Percentiles rank a stretch among this genome's conserved stretches.
These are phyloP conservation scores for Microtus richardsoni DNA, from an alignment of 2,113 vertebrate genomes.

Conservation along the genomic window DNA sequence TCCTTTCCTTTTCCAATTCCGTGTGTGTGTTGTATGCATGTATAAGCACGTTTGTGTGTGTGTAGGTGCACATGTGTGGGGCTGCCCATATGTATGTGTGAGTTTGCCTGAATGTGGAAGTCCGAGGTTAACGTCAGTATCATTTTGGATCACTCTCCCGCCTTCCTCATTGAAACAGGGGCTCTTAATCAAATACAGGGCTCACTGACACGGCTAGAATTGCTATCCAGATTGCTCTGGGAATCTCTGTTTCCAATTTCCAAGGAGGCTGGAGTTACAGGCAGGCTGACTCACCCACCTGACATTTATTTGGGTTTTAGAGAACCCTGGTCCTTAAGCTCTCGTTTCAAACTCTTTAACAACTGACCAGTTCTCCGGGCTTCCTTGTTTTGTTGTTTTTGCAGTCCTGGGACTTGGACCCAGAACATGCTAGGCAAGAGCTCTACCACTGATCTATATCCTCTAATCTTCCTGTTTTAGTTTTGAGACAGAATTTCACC, in stretches of 20 bases:
- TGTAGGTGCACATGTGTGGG: background rate
- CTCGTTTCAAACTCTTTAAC: background rate
- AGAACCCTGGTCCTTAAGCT: background rate
- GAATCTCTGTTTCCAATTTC: background rate
- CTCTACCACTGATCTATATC: background rate
- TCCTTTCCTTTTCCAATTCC: background rate
- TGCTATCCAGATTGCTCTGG: background rate
- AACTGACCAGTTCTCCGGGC: background rate
- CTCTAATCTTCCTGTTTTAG: background rate
- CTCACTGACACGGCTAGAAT: background rate
- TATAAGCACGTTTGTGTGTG: background rate
- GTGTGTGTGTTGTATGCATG: background rate
- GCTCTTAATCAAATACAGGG: background rate
- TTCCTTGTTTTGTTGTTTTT: background rate
- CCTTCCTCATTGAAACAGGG: too few species aligned
- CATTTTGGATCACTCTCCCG: too few species aligned
- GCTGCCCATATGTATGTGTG: background rate
- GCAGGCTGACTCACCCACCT: background rate
- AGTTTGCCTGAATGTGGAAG: background rate
- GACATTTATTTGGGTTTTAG: background rate
- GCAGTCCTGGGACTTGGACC: background rate
- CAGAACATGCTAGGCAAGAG: background rate
- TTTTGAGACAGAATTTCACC: background rate
- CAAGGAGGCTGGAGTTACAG: background rate
- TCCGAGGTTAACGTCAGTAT: background rate